Base-by-base conservation (phyloP, 92 coral and sea anemone species). In the Epizoanthus stellaris region DNA sequence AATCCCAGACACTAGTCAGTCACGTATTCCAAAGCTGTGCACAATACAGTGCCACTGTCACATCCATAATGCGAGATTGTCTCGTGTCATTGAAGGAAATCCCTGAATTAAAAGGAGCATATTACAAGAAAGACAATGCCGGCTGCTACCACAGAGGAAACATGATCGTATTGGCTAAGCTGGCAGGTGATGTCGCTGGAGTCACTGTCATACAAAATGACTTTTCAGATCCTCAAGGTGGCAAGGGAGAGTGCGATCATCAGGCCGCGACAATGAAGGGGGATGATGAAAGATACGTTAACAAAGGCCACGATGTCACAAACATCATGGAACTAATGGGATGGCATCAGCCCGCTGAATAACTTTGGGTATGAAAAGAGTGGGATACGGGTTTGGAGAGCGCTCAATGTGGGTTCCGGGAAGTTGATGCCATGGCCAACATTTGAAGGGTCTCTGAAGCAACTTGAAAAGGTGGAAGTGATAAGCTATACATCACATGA, bases 111-210 rank as follows among this genome's bases (percentile, higher is more conserved):
- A 67, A 77, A 16, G 67, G 30, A 66, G 92, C 70, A 6, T 89
- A 84, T 75, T 89, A 69, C 56, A 84, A 89, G 75, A 81, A 85
- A 72, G 88, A 89, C 59, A 84, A 89, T 62, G 92, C 92, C 56
- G 86, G 91, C 71, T 89, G 91, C 70, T 89, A 89, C 67, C 91
- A 89, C 84, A 84, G 86, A 53, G 91, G 82, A 38, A 76, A 60
- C 70, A 19, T 75, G 20, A 80, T 84, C 69, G 45, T 89, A 62
- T 62, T 85, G 15, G 82, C 88, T 62, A 89, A 84, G 68, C 75
- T 63, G 43, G 82, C 80, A 9, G 86, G 85, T 57, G 86, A 89
- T 25, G 85, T 39, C 2, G 76, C 82, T 13, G 86, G 86, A 12
- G 86, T 89, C 43, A 17, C 69, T 61, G 82, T 84, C 17, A 73